phyloP scores from a whole-genome alignment of 2,797 vertebrate species.

The Linurgus olivaceus region DNA sequence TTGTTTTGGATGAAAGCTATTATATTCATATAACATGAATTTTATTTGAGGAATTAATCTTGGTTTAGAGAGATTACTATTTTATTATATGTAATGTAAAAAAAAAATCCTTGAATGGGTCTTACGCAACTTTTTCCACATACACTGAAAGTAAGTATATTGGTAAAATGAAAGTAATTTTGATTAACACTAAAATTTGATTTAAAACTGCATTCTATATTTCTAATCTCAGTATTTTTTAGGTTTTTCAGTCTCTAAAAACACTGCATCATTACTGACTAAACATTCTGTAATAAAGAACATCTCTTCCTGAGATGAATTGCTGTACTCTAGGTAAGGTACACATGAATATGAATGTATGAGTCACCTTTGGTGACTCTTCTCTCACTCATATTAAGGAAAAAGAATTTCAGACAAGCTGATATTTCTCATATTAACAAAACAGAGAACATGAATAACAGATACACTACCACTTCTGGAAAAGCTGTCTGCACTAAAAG shows the following conservation, averaged over 20 bases:
- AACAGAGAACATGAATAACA: not conserved
- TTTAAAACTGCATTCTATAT: not conserved
- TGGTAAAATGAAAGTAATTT: not conserved
- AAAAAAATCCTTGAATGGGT: not conserved
- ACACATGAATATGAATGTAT: not conserved
- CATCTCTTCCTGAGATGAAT: not conserved
- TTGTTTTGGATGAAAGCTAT: not conserved
- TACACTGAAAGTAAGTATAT: not conserved
- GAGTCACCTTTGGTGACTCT: not conserved
- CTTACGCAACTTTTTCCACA: not conserved
- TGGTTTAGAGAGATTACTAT: not conserved
- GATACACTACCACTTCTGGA: not conserved
- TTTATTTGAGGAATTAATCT: not conserved
- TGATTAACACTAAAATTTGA: not conserved
- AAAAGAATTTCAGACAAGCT: not conserved
- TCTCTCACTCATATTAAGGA: not conserved
- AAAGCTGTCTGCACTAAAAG: not conserved
- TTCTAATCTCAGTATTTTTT: not conserved
- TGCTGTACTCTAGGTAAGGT: not conserved
- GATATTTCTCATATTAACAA: not conserved
- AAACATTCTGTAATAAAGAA: not conserved
- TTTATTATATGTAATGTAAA: not conserved
- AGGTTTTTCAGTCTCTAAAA: not conserved
- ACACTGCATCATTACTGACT: not conserved
- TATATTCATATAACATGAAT: not conserved